Evolutionary conservation across 53 echinoderm and acorn worm genomes (phyloP), one percentile per base, ranked within the genome.

Genomic region (Henricia sp.): DNA sequence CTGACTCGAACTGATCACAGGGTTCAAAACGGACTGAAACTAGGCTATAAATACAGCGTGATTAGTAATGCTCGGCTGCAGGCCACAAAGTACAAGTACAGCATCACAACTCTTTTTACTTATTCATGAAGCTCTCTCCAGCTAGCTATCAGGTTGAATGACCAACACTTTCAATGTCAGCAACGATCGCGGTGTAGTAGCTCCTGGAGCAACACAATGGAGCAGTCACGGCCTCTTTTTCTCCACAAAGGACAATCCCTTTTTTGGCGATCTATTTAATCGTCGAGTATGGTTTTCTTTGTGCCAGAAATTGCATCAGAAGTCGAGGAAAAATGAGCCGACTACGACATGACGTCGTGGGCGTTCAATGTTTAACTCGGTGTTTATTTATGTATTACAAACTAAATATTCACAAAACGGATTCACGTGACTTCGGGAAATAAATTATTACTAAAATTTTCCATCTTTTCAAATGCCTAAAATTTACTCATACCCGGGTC

Each of bases 41-140:
- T 88, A 83, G 88, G 88, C 88, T 88, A 88, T 72, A 88, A 88
- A 83, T 88, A 83, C 88, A 82, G 62, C 50, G 39, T 50, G 43
- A 88, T 88, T 88, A 88, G 73, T 85, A 64, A 85, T 85, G 85
- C 85, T 73, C 73, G 85, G 74, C 74, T n/a, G n/a, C n/a, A n/a
- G 65, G 74, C 60, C 85, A 39, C 65, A 85, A 73, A 85, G 85
- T 85, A 74, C 85, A 82, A 4, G 82, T 67, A 10, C 48, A 46
- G 48, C 14, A n/a, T n/a, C n/a, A n/a, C n/a, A 60, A 34, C 62
- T 17, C 50, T 72, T 73, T 63, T 85, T 85, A 85, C 60, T 85
- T 73, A 85, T 85, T 85, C 85, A 85, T 84, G 84, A 71, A 16
- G 23, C 11, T 36, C 74, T 4, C 71, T 53, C 86, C 43, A 5